Conservation (phyloP, 1,140 invertebrate genomes). For the Gryon sp. region DNA sequence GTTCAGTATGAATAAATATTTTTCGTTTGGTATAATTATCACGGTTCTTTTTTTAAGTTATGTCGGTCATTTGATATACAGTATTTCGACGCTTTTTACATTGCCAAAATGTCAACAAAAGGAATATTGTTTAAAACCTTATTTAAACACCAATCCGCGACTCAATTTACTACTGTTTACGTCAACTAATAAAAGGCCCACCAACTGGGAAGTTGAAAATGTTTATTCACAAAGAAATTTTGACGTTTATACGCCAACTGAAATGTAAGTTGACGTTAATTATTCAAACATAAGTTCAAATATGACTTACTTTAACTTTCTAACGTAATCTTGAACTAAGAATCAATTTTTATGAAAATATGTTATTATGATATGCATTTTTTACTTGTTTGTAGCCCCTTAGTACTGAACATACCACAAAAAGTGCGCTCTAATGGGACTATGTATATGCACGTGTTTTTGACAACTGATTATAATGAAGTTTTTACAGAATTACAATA, state of each 20-base stretch:
- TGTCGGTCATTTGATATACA: constrained; percentile 86
- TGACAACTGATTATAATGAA: constrained; percentile 77
- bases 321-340: too few species aligned
- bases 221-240: constrained; percentile 78
- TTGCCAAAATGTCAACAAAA: constrained; percentile 83
- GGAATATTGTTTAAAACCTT: constrained; percentile 82
- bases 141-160: constrained; percentile 80
- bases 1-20: constrained; percentile 18
- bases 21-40: constrained; percentile 76
- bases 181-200: constrained; percentile 79
- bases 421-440: constrained; percentile 89
- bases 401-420: constrained; percentile 83
- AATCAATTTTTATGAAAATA: too few species aligned
- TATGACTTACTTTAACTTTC: too few species aligned
- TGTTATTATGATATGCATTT: too few species aligned
- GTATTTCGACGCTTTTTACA: constrained; percentile 85
- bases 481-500: constrained; percentile 73
- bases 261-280: constrained; percentile 68
- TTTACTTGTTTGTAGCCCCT: constrained; percentile 78
- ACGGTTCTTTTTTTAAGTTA: constrained; percentile 85
- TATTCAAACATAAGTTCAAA: too few species aligned
- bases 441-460: constrained; percentile 84
- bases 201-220: constrained; percentile 70
- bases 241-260: constrained; percentile 78
- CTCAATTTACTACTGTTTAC: constrained; percentile 82